Base-by-base conservation (phyloP, 1,140 invertebrate species). In the Chironomus tepperi region DNA sequence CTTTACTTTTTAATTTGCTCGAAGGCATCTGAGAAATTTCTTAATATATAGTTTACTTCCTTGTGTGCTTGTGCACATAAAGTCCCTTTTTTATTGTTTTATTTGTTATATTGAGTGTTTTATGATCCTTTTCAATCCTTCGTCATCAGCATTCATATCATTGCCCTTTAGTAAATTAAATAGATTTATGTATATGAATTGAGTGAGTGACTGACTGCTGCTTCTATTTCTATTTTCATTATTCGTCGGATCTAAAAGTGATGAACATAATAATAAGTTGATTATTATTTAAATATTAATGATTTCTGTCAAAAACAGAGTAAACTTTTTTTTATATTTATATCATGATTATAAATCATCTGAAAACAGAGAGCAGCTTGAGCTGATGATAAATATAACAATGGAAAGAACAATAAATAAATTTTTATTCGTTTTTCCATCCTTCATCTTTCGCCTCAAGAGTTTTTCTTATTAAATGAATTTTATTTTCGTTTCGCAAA, bases 341-440 rank as follows among this genome's bases (percentile, higher is more conserved):
- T 57, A 57, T n/a, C 12, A 57, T 12, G 47, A 57, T 12, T n/a
- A 57, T 12, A 15, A 57, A 57, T 57, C 47, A 57, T 57, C 47
- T 57, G 3, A 57, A 57, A 57, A 57, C 47, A 57, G n/a, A 57
- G n/a, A 57, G 47, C 47, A 57, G 47, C 12, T 57, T 57, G 47
- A 57, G 47, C 12, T 57, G 47, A 57, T 57, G 47, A 57, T 57
- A 57, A 57, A 57, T 57, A 57, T 57, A 57, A 57, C 47, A 57
- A 57, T 57, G 47, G 24, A 57, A 57, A 57, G 47, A 57, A 57
- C 47, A 57, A 57, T 57, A 57, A 47, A 57, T 57, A 57, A 57
- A n/a, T n/a, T 57, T 57, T 34, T 34, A 34, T 34, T 34, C 24
- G 24, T 34, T 34, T 34, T 34, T 34, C 24, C 24, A 34, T 34